Percentiles rank a stretch among this genome's conserved stretches.
Conservation (phyloP, 2,888 invertebrate species). For the Drosophila hamatofila region DNA sequence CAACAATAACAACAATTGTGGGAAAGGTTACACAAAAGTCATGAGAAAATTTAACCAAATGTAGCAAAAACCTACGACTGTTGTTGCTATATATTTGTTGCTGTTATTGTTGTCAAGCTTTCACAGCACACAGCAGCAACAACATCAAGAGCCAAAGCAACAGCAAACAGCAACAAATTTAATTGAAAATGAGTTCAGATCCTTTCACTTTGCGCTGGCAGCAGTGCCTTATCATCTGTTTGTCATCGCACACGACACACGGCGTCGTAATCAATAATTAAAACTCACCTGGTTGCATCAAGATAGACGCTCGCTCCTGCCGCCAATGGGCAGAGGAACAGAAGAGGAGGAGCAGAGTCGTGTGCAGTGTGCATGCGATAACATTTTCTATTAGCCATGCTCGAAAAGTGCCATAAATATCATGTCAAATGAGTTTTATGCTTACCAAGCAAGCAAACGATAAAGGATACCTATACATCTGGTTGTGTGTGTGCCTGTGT, state of each 20-base stretch:
- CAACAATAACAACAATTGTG: constrained; percentile 73
- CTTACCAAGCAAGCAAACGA: constrained; percentile 32
- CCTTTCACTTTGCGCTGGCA: constrained; percentile 41
- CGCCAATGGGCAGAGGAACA: not conserved
- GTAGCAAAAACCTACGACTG: constrained; percentile 18
- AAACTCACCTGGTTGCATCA: constrained; percentile 64
- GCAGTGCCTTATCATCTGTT: constrained; percentile 54
- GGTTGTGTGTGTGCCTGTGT: not conserved
- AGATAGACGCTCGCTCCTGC: constrained; percentile 47
- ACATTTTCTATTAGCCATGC: constrained; percentile 51
- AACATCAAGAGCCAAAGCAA: constrained; percentile 1
- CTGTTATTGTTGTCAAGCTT: constrained; percentile 40
- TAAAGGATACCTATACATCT: constrained; percentile 6
- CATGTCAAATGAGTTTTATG: constrained; percentile 73
- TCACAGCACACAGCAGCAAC: constrained; percentile 38
- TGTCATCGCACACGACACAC: constrained; percentile 39
- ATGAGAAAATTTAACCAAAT: constrained; percentile 65
- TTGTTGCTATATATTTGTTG: not conserved
- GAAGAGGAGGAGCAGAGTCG: not conserved
- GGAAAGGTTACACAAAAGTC: constrained; percentile 75
- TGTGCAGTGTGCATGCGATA: not conserved
- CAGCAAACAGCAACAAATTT: constrained; percentile 29
- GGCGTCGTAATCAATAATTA: constrained; percentile 75
- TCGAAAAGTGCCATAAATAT: constrained; percentile 66
- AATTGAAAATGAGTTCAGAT: constrained; percentile 36